These are phyloP conservation scores for Pheosia tremula DNA, from an alignment of 2,888 invertebrate species.

Conservation along the genomic window DNA sequence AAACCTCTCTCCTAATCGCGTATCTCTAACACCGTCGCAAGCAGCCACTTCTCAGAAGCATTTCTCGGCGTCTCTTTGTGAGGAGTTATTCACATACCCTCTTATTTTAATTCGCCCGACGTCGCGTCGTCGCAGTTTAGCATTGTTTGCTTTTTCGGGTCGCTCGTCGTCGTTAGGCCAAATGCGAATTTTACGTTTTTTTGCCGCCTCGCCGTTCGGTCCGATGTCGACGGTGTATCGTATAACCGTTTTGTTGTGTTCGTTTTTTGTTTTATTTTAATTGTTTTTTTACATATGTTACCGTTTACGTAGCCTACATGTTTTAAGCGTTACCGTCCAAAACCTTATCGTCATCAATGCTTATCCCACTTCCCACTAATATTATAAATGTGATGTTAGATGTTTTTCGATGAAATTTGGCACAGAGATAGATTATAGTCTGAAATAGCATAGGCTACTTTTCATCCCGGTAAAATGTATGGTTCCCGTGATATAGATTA, in stretches of 20 bases:
- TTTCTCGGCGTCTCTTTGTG: constrained; percentile 51
- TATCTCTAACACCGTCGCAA: not conserved
- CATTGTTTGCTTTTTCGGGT: constrained; percentile 60
- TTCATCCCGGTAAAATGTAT: too few species aligned
- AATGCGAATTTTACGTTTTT: constrained; percentile 45
- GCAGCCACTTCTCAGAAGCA: constrained; percentile 53
- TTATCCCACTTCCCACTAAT: too few species aligned
- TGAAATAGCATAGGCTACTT: too few species aligned
- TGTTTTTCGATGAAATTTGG: too few species aligned
- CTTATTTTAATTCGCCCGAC: constrained; percentile 64
- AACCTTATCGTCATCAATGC: too few species aligned
- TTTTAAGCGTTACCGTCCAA: too few species aligned
- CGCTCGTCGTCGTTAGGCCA: constrained; percentile 55
- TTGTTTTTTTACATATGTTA: constrained; percentile 8
- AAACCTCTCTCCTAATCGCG: not conserved
- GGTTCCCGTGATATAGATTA: too few species aligned
- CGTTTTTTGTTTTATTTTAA: constrained; percentile 25
- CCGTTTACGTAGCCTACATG: too few species aligned
- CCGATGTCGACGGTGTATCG: constrained; percentile 37
- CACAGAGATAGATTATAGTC: too few species aligned
- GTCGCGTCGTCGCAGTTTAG: constrained; percentile 55
- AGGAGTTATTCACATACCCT: constrained; percentile 35
- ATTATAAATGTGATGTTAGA: too few species aligned
- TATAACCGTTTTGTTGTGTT: constrained; percentile 26
- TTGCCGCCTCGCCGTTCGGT: constrained; percentile 14